Conservation (phyloP, 2,797 vertebrate genomes). For the Agapornis canus region DNA sequence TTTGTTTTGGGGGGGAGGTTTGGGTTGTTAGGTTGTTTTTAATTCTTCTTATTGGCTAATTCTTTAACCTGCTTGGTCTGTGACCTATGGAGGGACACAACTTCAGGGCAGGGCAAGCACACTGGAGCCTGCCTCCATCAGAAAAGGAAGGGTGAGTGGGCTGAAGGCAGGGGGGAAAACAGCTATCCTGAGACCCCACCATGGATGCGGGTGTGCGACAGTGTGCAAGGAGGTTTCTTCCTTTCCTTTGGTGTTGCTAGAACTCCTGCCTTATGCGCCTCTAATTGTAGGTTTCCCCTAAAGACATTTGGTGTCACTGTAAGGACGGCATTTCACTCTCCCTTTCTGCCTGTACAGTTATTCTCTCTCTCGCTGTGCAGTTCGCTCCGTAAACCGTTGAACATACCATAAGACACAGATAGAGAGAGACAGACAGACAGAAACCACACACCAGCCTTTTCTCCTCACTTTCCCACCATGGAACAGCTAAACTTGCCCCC, state of each 20-base stretch:
- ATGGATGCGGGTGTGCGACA: accelerated
- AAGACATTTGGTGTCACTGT: constrained; percentile 84
- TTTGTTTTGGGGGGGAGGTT: too few relatives aligned
- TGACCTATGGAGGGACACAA: not conserved
- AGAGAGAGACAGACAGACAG: constrained; percentile 12
- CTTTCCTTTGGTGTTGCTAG: not conserved
- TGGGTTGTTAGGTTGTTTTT: not conserved
- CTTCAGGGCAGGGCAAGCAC: not conserved
- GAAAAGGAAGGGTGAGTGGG: not conserved
- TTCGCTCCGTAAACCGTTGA: constrained; percentile 12
- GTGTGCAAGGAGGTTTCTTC: not conserved
- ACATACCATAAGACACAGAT: constrained; percentile 28
- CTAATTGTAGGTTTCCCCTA: constrained; percentile 79
- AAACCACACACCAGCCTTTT: constrained; percentile 29
- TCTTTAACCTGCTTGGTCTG: not conserved
- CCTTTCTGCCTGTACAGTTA: constrained; percentile 40
- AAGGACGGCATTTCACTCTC: constrained; percentile 75
- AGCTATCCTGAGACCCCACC: not conserved
- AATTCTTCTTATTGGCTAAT: not conserved
- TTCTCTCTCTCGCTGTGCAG: constrained; percentile 57
- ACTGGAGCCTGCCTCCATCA: not conserved
- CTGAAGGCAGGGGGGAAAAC: not conserved
- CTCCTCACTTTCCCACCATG: constrained; percentile 37
- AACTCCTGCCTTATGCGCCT: not conserved
- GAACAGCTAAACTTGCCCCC: constrained; percentile 72